A percentile compares a stretch with the other conserved stretches of the same genome.
These are phyloP conservation scores for Temnothorax rugatulus DNA, from an alignment of 2,888 invertebrate genomes.

Conservation along the genomic window DNA sequence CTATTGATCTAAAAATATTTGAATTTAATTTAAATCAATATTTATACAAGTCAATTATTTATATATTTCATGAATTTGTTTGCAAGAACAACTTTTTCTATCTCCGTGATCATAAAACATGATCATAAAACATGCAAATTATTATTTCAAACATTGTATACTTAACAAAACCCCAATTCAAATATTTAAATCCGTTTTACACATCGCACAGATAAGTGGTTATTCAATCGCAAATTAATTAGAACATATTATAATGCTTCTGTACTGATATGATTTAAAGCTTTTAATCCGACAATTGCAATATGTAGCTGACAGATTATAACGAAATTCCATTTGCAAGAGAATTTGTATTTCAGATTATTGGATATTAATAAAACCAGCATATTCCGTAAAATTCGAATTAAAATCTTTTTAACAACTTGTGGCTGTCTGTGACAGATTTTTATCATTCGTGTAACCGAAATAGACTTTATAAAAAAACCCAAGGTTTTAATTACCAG, in stretches of 20 bases:
- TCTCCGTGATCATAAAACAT: neutral
- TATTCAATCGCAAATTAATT: conserved; percentile 29
- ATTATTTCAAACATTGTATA: neutral
- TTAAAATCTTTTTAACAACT: conserved; percentile 15
- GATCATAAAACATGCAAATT: neutral
- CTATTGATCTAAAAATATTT: neutral
- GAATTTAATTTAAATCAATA: conserved; percentile 19
- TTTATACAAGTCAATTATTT: neutral
- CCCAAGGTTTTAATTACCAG: neutral
- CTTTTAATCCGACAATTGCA: conserved; percentile 38
- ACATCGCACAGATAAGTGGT: conserved; percentile 12
- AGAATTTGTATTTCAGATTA: conserved; percentile 28
- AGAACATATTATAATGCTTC: conserved; percentile 20
- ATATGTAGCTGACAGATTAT: conserved; percentile 31
- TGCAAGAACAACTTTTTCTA: conserved; percentile 8
- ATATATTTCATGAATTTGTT: conserved; percentile 2
- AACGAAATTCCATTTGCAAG: conserved; percentile 16
- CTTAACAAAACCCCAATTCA: neutral
- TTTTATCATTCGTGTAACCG: neutral
- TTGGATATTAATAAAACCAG: conserved; percentile 21
- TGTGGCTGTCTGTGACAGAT: neutral
- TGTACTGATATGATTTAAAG: conserved; percentile 39
- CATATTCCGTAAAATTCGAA: neutral
- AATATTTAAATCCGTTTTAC: conserved; percentile 36
- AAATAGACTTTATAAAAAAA: conserved; percentile 6